phyloP scores from a whole-genome alignment of 2,888 invertebrate species.

The Bibio marci region DNA sequence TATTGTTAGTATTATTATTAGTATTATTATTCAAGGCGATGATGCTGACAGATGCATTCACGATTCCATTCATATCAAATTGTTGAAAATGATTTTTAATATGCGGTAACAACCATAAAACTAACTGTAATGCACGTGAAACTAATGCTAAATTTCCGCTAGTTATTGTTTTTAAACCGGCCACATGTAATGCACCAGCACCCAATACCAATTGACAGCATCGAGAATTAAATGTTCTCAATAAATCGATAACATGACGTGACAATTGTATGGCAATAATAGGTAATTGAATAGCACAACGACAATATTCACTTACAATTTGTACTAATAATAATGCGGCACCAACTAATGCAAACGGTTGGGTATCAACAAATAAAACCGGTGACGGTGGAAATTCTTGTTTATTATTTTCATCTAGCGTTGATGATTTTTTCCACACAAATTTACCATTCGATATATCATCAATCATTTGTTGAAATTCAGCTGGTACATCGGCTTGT shows the following conservation, averaged over 20 bases:
- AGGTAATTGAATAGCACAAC: slow-evolving; percentile 58
- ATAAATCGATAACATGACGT: slow-evolving; percentile 70
- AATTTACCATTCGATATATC: slow-evolving; percentile 37
- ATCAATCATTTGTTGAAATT: slow-evolving; percentile 73
- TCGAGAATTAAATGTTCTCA: slow-evolving; percentile 73
- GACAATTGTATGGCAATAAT: slow-evolving; percentile 64
- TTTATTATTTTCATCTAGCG: slow-evolving; percentile 12
- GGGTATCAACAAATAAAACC: slow-evolving; percentile 44
- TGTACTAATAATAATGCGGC: slow-evolving; percentile 76
- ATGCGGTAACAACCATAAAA: slow-evolving; percentile 62
- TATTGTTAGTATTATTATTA: not conserved
- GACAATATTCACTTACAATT: slow-evolving; percentile 86
- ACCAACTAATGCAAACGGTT: slow-evolving; percentile 59
- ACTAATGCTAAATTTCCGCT: slow-evolving; percentile 83
- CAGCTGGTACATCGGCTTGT: slow-evolving; percentile 73
- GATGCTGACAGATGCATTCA: slow-evolving; percentile 7
- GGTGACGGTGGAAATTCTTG: slow-evolving; percentile 30
- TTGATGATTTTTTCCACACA: slow-evolving; percentile 16
- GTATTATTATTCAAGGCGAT: slow-evolving; percentile 12
- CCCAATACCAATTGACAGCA: slow-evolving; percentile 90
- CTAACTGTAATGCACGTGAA: slow-evolving; percentile 63
- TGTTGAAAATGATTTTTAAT: slow-evolving; percentile 36
- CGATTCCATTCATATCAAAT: not conserved
- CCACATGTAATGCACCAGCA: slow-evolving; percentile 88
- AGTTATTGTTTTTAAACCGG: slow-evolving; percentile 86